phyloP scores from a whole-genome alignment of 2,888 invertebrate genomes.

The Pseudoips prasinana region DNA sequence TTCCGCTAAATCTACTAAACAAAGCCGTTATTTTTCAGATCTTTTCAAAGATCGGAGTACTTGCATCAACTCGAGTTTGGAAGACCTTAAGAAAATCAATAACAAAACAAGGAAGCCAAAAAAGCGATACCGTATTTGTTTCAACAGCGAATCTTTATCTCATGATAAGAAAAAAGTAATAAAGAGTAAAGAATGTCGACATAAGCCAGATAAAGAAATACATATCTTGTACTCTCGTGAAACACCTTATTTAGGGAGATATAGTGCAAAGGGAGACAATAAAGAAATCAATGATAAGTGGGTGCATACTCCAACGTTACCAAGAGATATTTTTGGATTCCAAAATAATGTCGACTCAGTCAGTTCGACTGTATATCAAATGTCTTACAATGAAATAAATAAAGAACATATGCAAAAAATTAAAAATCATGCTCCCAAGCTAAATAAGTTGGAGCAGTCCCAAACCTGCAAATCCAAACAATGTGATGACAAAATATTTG shows the following conservation, averaged over 20 bases:
- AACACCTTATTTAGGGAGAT: constrained; percentile 8
- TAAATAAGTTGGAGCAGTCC: too few species aligned
- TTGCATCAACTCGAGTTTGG: constrained; percentile 14
- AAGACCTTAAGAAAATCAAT: constrained; percentile 4
- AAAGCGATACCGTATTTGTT: constrained; percentile 8
- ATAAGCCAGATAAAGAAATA: constrained; percentile 7
- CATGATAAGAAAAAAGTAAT: constrained; percentile 6
- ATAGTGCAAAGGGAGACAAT: constrained; percentile 4
- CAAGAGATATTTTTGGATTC: constrained; percentile 30
- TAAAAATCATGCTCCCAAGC: too few species aligned
- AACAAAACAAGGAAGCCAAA: constrained; percentile 4
- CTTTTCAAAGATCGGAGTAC: constrained; percentile 5
- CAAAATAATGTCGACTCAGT: constrained; percentile 10
- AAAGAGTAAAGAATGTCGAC: constrained; percentile 1
- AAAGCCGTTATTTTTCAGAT: constrained; percentile 22
- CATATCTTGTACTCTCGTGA: constrained; percentile 7
- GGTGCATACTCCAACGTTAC: constrained; percentile 3
- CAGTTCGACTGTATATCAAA: too few species aligned
- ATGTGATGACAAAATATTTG: too few species aligned
- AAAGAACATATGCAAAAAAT: too few species aligned
- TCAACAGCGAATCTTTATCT: constrained; percentile 9
- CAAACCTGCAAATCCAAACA: too few species aligned
- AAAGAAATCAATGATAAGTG: too few species aligned
- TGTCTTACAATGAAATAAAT: too few species aligned
- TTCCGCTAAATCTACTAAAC: too few species aligned